Evolutionary conservation across 2,113 vertebrate species (phyloP).

Genomic region (Origma solitaria): DNA sequence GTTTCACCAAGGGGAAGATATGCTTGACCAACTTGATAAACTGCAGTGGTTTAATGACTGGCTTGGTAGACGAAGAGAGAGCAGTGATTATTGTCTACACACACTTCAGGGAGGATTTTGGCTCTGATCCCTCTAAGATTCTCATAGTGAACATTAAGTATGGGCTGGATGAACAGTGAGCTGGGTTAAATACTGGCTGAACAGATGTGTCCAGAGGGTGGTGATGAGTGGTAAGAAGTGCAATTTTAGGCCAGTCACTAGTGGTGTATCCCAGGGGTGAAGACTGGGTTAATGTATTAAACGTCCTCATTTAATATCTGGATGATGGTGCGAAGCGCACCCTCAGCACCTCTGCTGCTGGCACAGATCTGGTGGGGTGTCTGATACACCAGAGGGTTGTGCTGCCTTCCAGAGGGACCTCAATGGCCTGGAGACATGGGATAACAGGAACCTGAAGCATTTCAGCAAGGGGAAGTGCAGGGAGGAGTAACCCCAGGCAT

Average conservation of each 20-base stretch:
- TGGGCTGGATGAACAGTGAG: not conserved
- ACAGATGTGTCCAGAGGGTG: not conserved
- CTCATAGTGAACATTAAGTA: not conserved
- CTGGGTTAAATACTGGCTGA: not conserved
- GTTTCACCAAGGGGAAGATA: accelerated
- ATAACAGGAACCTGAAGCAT: not conserved
- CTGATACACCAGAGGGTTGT: not conserved
- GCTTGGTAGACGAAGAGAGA: not conserved
- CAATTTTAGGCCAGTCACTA: not conserved
- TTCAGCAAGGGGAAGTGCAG: not conserved
- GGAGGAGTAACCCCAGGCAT: not conserved
- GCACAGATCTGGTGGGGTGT: not conserved
- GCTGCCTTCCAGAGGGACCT: not conserved
- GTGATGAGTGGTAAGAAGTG: not conserved
- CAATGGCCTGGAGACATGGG: not conserved
- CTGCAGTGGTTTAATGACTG: not conserved
- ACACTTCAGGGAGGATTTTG: not conserved
- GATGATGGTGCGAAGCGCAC: not conserved
- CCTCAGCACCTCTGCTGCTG: not conserved
- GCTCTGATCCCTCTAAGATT: not conserved
- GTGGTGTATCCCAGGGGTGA: not conserved
- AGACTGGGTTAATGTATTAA: not conserved
- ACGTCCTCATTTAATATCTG: not conserved
- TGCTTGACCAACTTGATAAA: not conserved
- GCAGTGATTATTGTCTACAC: not conserved